Conservation (phyloP, 2,888 invertebrate genomes). For the Pterostichus madidus region DNA sequence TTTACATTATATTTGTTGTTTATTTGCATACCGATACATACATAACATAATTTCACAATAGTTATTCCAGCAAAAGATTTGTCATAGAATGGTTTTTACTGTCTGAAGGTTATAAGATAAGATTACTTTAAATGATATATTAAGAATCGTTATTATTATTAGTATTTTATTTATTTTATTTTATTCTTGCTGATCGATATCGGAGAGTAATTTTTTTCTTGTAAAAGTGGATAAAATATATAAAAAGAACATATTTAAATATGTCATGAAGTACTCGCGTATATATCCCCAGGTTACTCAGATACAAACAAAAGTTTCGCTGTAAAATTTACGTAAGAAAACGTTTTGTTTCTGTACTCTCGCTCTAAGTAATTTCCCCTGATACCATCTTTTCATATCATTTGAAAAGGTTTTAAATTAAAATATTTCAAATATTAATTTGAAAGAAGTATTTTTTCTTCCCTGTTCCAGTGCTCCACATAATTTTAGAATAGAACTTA, state of each 20-base stretch:
- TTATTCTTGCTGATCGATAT: too few relatives aligned
- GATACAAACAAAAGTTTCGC: not conserved
- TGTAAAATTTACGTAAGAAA: constrained; percentile 18
- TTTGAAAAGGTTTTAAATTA: constrained; percentile 46
- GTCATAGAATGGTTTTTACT: too few relatives aligned
- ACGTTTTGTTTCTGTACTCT: constrained; percentile 28
- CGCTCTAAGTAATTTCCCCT: constrained; percentile 29
- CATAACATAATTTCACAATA: not conserved
- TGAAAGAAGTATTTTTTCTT: constrained; percentile 7
- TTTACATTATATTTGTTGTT: not conserved
- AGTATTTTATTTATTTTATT: too few relatives aligned
- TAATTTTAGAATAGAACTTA: not conserved
- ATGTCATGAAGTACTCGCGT: not conserved
- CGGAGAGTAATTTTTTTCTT: too few relatives aligned
- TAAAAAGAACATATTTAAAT: constrained; percentile 8
- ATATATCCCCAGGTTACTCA: not conserved
- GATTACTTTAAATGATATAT: too few relatives aligned
- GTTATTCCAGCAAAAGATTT: too few relatives aligned
- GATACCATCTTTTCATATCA: constrained; percentile 30
- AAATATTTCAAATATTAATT: constrained; percentile 43
- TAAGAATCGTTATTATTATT: too few relatives aligned
- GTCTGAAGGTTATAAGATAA: too few relatives aligned
- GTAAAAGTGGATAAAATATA: not conserved
- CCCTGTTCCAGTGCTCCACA: not conserved
- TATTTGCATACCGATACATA: not conserved